phyloP scores from a whole-genome alignment of 35 echinoderm and acorn worm genomes.

The Apostichopus japonicus region DNA sequence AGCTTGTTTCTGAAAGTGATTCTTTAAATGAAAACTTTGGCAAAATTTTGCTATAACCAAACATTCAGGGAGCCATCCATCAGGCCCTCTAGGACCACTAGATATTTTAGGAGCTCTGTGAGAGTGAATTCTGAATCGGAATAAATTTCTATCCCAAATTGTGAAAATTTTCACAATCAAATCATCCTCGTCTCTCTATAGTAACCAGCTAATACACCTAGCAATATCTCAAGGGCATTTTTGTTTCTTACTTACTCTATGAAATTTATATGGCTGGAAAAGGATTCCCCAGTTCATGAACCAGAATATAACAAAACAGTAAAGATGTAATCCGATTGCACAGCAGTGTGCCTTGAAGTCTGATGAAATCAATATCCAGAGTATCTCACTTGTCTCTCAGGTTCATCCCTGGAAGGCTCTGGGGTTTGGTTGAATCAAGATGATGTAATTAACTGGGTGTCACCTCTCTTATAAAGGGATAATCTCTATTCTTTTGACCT shows the following conservation, averaged over 20 bases:
- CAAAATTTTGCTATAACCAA: no score
- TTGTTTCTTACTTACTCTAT: not conserved
- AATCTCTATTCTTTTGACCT: slow-evolving; percentile 39
- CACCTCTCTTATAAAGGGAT: slow-evolving; percentile 4
- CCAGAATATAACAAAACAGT: not conserved
- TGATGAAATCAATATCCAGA: slow-evolving; percentile 17
- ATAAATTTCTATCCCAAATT: no score
- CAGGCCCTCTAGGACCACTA: no score
- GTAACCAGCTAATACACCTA: no score
- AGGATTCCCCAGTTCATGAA: not conserved
- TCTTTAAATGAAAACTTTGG: no score
- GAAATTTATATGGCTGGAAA: not conserved
- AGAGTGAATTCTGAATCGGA: no score
- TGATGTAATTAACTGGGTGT: slow-evolving; percentile 27
- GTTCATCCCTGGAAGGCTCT: slow-evolving; percentile 4
- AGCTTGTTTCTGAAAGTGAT: no score
- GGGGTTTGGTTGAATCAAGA: not conserved
- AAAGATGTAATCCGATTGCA: not conserved
- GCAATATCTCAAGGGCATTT: not conserved
- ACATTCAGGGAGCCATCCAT: no score
- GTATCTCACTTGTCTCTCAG: not conserved
- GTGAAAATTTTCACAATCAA: no score
- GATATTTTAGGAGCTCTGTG: no score
- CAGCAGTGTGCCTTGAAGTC: not conserved
- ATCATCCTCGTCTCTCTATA: no score